Base-by-base conservation (phyloP, 2,113 vertebrate genomes). In the Morone chrysops region DNA sequence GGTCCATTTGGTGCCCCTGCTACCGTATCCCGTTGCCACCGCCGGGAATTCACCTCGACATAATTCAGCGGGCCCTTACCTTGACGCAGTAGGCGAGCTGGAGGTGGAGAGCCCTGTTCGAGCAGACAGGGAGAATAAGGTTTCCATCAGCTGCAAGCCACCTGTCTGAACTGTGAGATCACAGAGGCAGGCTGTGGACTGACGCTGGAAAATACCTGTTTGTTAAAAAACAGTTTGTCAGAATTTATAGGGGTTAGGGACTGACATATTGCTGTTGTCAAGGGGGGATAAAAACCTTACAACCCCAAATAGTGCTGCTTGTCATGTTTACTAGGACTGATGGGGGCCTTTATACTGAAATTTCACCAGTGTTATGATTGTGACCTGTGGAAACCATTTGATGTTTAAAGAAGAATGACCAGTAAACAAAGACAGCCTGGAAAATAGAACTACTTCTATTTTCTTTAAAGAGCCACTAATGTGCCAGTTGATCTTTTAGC, bases 61-160 rank as follows among this genome's bases (percentile, higher is more conserved):
- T 89, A 80, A 80, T 86, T 89, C 72, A 78, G 79, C 62, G 1
- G 18, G 74, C 67, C 16, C 54, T 87, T 40, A 87, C 86, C 88
- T 89, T 78, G 82, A 87, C 66, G 68, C 16, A 13, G 84, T 38
- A 40, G 65, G 70, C 8, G 47, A 86, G 86, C 63, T 71, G 81
- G 67, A 81, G 82, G 76, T 73, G 56, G 69, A 59, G 80, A 62
- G 56, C 31, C 6, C 48, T 16, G 8, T 38, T 75, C 16, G 10
- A 63, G 75, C 80, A 74, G 84, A 86, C 82, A 67, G n/a, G 56
- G 61, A 70, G 85, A 88, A 50, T 91, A 68, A 48, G 80, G 90
- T 90, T 90, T 91, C 81, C 82, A 60, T 90, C 91, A 90, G 89
- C 92, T 90, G 86, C 67, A 43, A 81, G 68, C 90, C 90, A 89